These are phyloP conservation scores for Drosophila algonquin DNA, from an alignment of 2,888 invertebrate species.

Conservation along the genomic window DNA sequence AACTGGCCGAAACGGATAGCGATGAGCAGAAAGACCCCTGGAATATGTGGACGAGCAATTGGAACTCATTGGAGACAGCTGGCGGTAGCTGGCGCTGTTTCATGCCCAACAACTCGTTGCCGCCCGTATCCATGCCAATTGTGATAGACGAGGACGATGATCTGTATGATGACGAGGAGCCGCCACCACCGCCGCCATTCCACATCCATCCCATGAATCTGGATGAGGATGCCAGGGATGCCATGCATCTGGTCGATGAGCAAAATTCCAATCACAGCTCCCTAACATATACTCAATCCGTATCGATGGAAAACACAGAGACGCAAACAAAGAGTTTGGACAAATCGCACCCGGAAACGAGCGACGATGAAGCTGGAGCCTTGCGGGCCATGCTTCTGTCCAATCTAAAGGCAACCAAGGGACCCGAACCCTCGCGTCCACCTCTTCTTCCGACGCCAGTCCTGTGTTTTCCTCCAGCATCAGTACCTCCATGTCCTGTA, in stretches of 20 bases:
- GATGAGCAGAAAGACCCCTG: constrained; percentile 55
- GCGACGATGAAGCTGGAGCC: constrained; percentile 79
- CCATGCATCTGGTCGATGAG: constrained; percentile 47
- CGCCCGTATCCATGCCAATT: constrained; percentile 66
- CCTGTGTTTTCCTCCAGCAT: no score
- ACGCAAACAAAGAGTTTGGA: constrained; percentile 45
- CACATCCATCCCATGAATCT: constrained; percentile 59
- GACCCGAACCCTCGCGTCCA: constrained; percentile 10
- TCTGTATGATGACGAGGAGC: constrained; percentile 47
- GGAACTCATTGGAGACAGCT: constrained; percentile 29
- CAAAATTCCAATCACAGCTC: constrained; percentile 48
- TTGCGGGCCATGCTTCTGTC: constrained; percentile 80
- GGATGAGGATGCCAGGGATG: constrained; percentile 69
- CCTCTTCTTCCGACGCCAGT: neutral
- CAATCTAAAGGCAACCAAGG: constrained; percentile 55
- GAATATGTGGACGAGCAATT: constrained; percentile 49
- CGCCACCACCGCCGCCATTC: constrained; percentile 68
- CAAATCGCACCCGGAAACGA: constrained; percentile 55
- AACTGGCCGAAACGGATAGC: constrained; percentile 82
- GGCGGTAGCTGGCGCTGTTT: constrained; percentile 63
- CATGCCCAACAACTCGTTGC: constrained; percentile 49
- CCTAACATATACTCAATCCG: constrained; percentile 62
- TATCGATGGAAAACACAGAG: constrained; percentile 71
- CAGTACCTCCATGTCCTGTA: neutral
- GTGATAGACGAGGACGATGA: constrained; percentile 60